These are phyloP conservation scores for Andricus quercusramuli DNA, from an alignment of 2,888 invertebrate genomes.

Conservation along the genomic window DNA sequence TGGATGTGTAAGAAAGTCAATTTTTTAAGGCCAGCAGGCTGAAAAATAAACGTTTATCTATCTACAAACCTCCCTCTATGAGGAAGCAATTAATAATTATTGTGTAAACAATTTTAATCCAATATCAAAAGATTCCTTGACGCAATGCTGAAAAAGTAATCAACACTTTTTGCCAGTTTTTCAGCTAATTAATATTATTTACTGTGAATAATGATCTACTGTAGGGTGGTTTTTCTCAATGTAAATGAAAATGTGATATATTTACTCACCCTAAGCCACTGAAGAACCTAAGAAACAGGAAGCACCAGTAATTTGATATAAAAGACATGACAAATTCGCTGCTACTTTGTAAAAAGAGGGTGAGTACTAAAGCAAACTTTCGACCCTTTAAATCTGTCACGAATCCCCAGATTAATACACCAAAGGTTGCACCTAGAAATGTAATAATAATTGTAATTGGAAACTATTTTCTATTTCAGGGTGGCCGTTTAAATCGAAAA, in stretches of 20 bases:
- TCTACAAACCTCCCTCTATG: too few relatives aligned
- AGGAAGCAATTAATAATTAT: too few relatives aligned
- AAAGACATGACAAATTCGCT: conserved; percentile 82
- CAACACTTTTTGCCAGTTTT: too few relatives aligned
- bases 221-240: not conserved
- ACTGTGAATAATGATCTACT: too few relatives aligned
- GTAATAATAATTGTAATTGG: not conserved
- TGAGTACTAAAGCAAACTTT: conserved; percentile 82
- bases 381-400: conserved; percentile 85
- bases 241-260: conserved; percentile 81
- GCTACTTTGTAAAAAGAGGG: conserved; percentile 81
- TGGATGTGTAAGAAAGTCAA: too few relatives aligned
- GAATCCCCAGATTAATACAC: conserved; percentile 87
- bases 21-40: too few relatives aligned
- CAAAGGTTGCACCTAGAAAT: conserved; percentile 83
- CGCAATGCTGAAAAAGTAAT: too few relatives aligned
- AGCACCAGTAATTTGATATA: conserved; percentile 81
- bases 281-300: conserved; percentile 83
- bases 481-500: too few relatives aligned
- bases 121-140: too few relatives aligned
- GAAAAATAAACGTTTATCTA: too few relatives aligned
- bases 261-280: conserved; percentile 81
- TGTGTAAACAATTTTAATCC: too few relatives aligned
- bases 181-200: too few relatives aligned
- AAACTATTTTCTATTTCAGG: not conserved